Evolutionary conservation across 2,113 vertebrate species (phyloP), one percentile per base, ranked within the genome.

Genomic region (Callospermophilus lateralis): DNA sequence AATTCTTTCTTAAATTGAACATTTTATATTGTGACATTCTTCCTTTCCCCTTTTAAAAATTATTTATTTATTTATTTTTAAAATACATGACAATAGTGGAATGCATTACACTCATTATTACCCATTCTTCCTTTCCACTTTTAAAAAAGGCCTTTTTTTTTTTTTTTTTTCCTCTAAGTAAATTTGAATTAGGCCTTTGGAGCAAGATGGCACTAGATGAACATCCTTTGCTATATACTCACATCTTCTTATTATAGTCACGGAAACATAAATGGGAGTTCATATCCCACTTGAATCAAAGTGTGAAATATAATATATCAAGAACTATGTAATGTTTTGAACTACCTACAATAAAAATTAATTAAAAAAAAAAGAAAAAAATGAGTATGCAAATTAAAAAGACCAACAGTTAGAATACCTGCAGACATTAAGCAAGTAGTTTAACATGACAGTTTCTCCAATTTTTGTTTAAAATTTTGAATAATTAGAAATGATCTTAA

Each of bases 1-100:
- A 73, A 42, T 45, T 58, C 6, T 39, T 37, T 74, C 88, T 53
- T 79, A 90, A 94, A 93, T n/a, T 91, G 67, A 93, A 61, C 26
- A 67, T 58, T 32, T 10, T 73, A 28, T 39, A 73, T 53, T 89
- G 39, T 88, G 26, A 42, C 45, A 84, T 26, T 32, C 34, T 48
- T 45, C 3, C 8, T 37, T 39, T 39, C 42, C n/a, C 30, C 42
- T 51, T 28, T 68, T 67, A 30, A 12, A 13, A 51, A 51, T 51
- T 45, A 45, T 45, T 45, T 45, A 45, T 45, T 45, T 45, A 45
- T 45, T 45, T 45, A 42, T 42, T 42, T 42, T 45, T 45, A 8
- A 1, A 45, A 45, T 45, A 45, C 45, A 45, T 45, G 45, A 45
- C 45, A 45, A 45, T 45, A 45, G 45, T 45, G 45, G 45, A 45